Conservation (phyloP, 2,113 vertebrate genomes). For the Meleagris gallopavo region DNA sequence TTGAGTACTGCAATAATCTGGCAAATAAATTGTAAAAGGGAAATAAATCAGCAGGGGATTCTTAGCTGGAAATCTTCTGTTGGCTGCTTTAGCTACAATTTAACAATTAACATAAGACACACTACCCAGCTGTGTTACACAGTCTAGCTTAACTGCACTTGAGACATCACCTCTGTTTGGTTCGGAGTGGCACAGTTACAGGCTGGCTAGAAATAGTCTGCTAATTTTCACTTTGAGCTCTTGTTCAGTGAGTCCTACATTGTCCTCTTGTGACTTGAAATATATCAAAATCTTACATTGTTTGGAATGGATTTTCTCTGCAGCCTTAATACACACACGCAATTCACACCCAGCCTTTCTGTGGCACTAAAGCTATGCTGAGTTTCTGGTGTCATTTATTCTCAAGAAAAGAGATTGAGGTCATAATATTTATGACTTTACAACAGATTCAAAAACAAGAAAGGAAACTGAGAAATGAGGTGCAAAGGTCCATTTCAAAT, state of each 20-base stretch:
- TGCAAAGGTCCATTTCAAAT: background rate
- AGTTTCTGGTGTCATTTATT: background rate
- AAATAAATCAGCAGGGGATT: slow-evolving; percentile 49
- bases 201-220: background rate
- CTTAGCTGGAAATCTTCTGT: slow-evolving; percentile 26
- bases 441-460: background rate
- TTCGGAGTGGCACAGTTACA: background rate
- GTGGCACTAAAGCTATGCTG: rapidly evolving
- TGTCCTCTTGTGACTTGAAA: background rate
- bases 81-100: slow-evolving; percentile 13
- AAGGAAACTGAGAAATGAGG: background rate
- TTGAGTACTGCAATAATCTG: background rate
- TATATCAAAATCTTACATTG: background rate
- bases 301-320: background rate
- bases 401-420: background rate
- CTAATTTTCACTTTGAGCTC: background rate
- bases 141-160: background rate
- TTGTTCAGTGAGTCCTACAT: background rate
- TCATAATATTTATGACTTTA: background rate
- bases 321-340: background rate
- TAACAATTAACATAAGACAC: background rate
- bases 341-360: background rate
- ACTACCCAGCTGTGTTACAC: background rate
- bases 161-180: background rate
- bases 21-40: slow-evolving; percentile 8